A percentile compares a stretch with the other conserved stretches of the same genome.
Evolutionary conservation across 2,888 invertebrate genomes (phyloP).

Genomic region (Neoitamus cyanurus): DNA sequence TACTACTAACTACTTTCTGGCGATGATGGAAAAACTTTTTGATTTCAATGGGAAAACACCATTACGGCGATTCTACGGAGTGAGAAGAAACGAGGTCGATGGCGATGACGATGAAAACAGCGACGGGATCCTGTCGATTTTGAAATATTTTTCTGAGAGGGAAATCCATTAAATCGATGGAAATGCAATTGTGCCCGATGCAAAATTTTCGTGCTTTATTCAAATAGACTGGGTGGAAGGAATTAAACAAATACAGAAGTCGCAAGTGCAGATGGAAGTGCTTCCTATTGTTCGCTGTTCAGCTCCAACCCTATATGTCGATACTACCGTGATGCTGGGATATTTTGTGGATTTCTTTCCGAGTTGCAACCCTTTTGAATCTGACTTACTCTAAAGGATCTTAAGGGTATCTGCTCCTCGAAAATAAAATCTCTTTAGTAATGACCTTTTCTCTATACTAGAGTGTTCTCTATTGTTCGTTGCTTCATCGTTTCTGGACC

Average conservation of each 20-base stretch:
- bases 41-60: slow-evolving; percentile 8
- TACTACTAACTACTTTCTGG: not conserved
- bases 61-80: not conserved
- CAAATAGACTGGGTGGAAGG: not conserved
- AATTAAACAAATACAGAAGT: not conserved
- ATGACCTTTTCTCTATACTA: no score
- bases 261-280: not conserved
- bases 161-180: not conserved
- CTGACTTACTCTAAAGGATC: no score
- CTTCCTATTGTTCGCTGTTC: not conserved
- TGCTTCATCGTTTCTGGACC: no score
- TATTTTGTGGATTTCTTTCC: not conserved
- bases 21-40: slow-evolving; percentile 16
- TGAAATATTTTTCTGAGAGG: not conserved
- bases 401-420: no score
- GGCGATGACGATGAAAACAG: not conserved
- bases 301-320: not conserved
- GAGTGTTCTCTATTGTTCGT: no score
- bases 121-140: not conserved
- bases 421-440: no score
- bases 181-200: not conserved
- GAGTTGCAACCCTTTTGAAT: not conserved
- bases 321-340: not conserved
- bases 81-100: not conserved
- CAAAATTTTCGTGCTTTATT: not conserved